phyloP scores from a whole-genome alignment of 2,797 vertebrate genomes.

The Paramormyrops hopkinsi region DNA sequence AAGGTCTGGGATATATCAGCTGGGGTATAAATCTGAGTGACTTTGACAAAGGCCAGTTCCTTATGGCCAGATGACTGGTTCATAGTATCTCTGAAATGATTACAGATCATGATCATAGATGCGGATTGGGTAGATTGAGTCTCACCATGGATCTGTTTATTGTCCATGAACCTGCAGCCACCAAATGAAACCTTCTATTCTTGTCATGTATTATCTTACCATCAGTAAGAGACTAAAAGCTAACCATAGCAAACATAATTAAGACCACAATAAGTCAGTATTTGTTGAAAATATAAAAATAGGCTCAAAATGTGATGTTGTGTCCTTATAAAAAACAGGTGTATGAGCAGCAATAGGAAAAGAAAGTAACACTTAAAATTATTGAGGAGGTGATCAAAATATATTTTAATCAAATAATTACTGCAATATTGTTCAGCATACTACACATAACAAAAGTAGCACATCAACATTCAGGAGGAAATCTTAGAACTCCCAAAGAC shows the following conservation, averaged over 20 bases:
- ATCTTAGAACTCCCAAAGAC: background rate
- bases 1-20: background rate
- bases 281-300: background rate
- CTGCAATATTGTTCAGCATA: background rate
- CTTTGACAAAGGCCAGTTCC: background rate
- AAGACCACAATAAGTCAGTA: background rate
- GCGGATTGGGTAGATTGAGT: background rate
- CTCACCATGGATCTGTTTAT: background rate
- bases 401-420: background rate
- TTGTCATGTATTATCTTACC: background rate
- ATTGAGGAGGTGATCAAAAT: background rate
- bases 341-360: background rate
- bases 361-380: background rate
- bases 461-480: background rate
- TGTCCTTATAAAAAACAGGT: background rate
- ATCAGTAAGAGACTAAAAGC: background rate
- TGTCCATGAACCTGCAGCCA: background rate
- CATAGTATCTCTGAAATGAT: background rate
- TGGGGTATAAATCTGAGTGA: background rate
- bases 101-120: background rate
- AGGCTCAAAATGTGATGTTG: background rate
- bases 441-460: background rate
- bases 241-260: background rate
- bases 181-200: background rate
- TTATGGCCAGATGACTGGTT: background rate